Evolutionary conservation across 2,888 invertebrate species (phyloP).

Genomic region (Nyleta sp.): DNA sequence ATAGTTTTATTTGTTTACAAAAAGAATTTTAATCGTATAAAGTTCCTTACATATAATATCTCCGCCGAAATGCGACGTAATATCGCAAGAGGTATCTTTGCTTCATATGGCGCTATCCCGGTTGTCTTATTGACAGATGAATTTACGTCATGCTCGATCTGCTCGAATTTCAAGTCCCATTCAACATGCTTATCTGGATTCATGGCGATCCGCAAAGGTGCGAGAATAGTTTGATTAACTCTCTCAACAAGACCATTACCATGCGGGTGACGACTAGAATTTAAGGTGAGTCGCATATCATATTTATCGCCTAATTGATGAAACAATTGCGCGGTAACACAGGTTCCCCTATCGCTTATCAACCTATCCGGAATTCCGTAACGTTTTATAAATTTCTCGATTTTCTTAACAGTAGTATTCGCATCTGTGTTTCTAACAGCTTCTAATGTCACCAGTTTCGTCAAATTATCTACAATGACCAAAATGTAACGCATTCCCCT

Average conservation of each 20-base stretch:
- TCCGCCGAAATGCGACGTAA: too few species aligned
- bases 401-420: conserved; percentile 12
- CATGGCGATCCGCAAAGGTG: conserved; percentile 17
- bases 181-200: neutral
- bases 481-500: conserved; percentile 53
- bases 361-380: conserved; percentile 49
- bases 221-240: conserved; percentile 40
- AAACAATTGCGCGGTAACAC: conserved; percentile 42
- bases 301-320: conserved; percentile 28
- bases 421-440: conserved; percentile 49
- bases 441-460: conserved; percentile 53
- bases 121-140: too few species aligned
- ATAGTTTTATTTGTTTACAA: too few species aligned
- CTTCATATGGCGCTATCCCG: too few species aligned
- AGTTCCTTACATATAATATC: too few species aligned
- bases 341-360: conserved; percentile 45
- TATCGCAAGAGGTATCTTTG: too few species aligned
- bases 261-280: conserved; percentile 55
- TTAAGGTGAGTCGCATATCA: conserved; percentile 29
- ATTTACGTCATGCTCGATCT: too few species aligned
- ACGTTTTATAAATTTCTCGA: conserved; percentile 37
- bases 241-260: conserved; percentile 55
- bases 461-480: conserved; percentile 59
- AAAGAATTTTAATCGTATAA: too few species aligned
- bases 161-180: too few species aligned